A percentile compares a stretch with the other conserved stretches of the same genome.
phyloP scores from a whole-genome alignment of 2,888 invertebrate genomes.

The Drosophila maculinotata region DNA sequence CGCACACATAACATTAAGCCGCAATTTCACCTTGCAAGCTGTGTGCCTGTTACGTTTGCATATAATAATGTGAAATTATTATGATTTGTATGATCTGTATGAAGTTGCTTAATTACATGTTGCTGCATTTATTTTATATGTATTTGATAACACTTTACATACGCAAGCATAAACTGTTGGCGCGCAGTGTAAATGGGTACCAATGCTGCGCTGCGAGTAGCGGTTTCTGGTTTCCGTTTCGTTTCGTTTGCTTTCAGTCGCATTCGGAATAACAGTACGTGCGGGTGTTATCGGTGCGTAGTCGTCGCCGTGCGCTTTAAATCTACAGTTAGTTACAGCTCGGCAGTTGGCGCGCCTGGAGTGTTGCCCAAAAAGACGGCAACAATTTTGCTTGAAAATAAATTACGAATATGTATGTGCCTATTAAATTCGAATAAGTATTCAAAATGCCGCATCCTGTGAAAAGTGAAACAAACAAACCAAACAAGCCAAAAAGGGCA shows the following conservation, averaged over 20 bases:
- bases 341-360: constrained; percentile 60
- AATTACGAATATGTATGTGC: constrained; percentile 40
- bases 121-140: not conserved
- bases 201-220: constrained; percentile 33
- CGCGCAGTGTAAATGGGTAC: constrained; percentile 46
- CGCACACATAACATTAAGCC: constrained; percentile 2
- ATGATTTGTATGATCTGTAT: not conserved
- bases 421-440: constrained; percentile 21
- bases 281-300: constrained; percentile 48
- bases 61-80: not conserved
- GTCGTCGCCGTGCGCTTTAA: constrained; percentile 28
- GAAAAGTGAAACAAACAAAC: constrained; percentile 68
- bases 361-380: too few species aligned
- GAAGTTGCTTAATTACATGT: not conserved
- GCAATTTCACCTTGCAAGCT: not conserved
- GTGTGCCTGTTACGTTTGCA: not conserved
- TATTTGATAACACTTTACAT: not conserved
- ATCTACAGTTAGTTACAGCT: constrained; percentile 68
- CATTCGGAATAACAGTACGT: constrained; percentile 57
- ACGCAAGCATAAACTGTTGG: constrained; percentile 15
- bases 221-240: constrained; percentile 63
- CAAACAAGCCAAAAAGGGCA: constrained; percentile 43
- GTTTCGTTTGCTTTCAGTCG: constrained; percentile 52
- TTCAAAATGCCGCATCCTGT: constrained; percentile 72
- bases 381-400: too few species aligned